Base-by-base conservation (phyloP, 1,140 invertebrate genomes). In the Saccostrea echinata region DNA sequence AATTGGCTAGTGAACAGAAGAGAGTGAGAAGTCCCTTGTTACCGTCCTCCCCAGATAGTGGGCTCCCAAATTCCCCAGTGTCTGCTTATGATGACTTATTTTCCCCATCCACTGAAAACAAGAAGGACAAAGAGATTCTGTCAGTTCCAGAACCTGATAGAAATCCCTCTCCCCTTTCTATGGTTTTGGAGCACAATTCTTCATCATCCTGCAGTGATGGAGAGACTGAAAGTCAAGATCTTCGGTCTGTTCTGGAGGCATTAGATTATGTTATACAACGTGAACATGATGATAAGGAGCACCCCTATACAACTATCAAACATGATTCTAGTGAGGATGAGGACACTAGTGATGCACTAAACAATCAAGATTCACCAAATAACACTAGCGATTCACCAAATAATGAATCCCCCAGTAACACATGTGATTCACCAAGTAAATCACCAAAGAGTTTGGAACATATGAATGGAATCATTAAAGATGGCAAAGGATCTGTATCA, bases 11-110 rank as follows among this genome's bases (percentile, higher is more conserved):
- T 18, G 84, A 81, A 16, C 52, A 80, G 52, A 89, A 89, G 64
- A 61, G 71, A 80, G 82, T 84, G 11, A 82, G 83, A 51, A 88
- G 84, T 85, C 87, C 87, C 2, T 35, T 83, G 35, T n/a, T 89
- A n/a, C 84, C 88, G 9, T 89, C 88, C 13, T 76, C 68, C 16
- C 88, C 88, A 1, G 88, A 89, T 52, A 89, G 88, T 24, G 88
- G 88, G 8, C 85, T 76, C 53, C 88, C 88, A 27, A 52, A 55
- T 11, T 89, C 88, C n/a, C 88, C 88, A 9, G 68, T 24, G 35
- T 83, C 84, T 0, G 86, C 57, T 21, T 76, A 76, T 76, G 81
- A 83, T 53, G 81, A 52, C 30, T 53, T 83, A 18, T 51, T 51
- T 51, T 83, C 81, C 9, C 81, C 81, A 8, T 21, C 81, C 43